phyloP scores from a whole-genome alignment of 2,888 invertebrate genomes.

The Sesia bembeciformis region DNA sequence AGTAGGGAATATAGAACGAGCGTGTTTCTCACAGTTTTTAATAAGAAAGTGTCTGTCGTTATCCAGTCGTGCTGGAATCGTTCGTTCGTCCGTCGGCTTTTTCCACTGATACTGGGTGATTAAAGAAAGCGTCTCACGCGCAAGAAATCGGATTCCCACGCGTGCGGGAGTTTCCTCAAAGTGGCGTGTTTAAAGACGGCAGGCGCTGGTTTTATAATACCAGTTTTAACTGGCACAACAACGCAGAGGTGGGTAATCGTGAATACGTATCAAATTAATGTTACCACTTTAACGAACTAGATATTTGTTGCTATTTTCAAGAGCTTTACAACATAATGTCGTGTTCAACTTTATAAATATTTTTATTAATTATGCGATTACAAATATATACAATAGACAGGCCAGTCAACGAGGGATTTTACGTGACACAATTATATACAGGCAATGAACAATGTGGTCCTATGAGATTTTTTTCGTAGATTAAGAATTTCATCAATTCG shows the following conservation, averaged over 20 bases:
- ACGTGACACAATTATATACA: no score
- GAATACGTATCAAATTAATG: not conserved
- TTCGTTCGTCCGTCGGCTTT: slow-evolving; percentile 32
- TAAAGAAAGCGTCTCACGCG: slow-evolving; percentile 56
- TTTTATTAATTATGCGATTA: no score
- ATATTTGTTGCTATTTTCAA: no score
- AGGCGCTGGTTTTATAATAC: slow-evolving; percentile 7
- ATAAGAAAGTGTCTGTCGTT: slow-evolving; percentile 36
- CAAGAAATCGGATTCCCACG: slow-evolving; percentile 64
- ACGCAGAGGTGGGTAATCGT: not conserved
- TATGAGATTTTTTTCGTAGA: no score
- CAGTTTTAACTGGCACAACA: not conserved
- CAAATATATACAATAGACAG: no score
- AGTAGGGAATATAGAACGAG: no score
- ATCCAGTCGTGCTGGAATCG: slow-evolving; percentile 33
- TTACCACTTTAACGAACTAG: not conserved
- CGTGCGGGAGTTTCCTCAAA: slow-evolving; percentile 38
- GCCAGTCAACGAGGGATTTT: no score
- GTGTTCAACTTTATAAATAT: no score
- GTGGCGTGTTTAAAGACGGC: slow-evolving; percentile 35
- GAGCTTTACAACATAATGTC: no score
- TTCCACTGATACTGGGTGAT: slow-evolving; percentile 36
- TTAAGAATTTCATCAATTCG: no score
- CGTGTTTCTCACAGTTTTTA: slow-evolving; percentile 3
- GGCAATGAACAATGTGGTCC: no score